Percentiles rank a stretch among this genome's conserved stretches.
Conservation (phyloP, 2,888 invertebrate genomes). For the Drosophila pegasa region DNA sequence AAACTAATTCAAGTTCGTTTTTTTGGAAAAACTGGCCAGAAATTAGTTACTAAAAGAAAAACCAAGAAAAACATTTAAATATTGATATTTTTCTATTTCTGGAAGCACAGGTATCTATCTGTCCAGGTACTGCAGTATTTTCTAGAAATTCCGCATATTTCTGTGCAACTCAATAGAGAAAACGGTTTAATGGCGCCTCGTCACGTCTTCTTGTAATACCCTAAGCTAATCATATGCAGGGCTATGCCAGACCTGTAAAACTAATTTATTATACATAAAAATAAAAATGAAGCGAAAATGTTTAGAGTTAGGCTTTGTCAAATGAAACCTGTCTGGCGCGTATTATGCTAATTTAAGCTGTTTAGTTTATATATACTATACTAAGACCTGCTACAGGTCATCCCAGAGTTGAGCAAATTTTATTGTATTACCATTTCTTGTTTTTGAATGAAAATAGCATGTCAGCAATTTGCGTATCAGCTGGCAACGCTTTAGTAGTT, state of each 20-base stretch:
- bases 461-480: conserved; percentile 49
- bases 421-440: conserved; percentile 6
- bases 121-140: conserved; percentile 29
- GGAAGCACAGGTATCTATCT: conserved; percentile 11
- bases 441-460: conserved; percentile 63
- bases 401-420: background rate
- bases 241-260: background rate
- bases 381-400: conserved; percentile 7
- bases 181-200: conserved; percentile 30
- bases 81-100: background rate
- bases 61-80: conserved; percentile 5
- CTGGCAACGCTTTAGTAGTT: conserved; percentile 49
- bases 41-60: conserved; percentile 13
- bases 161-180: conserved; percentile 14
- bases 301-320: background rate
- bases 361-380: background rate
- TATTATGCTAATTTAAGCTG: background rate
- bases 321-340: background rate
- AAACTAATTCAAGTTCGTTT: background rate
- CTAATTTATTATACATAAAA: too few species aligned
- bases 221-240: background rate
- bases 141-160: conserved; percentile 31
- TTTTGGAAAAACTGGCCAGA: conserved; percentile 23
- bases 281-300: background rate
- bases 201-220: conserved; percentile 34